A percentile compares a stretch with the other conserved stretches of the same genome.
phyloP scores from a whole-genome alignment of 2,888 invertebrate genomes.

The Vanessa cardui region DNA sequence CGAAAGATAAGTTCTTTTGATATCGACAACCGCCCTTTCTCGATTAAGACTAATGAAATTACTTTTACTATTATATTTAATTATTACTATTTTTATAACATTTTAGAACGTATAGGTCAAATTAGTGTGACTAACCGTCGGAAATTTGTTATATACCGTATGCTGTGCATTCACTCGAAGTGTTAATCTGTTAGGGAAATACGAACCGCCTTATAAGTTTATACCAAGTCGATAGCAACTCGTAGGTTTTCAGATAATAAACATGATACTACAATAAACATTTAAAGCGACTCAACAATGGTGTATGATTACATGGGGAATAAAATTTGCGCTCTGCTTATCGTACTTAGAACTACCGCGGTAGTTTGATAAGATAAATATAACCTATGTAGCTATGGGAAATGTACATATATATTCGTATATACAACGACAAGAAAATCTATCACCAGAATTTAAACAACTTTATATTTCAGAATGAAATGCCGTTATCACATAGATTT shows the following conservation, averaged over 20 bases:
- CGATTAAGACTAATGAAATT: constrained; percentile 1
- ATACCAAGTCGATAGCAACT: constrained; percentile 34
- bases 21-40: constrained; percentile 22
- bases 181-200: constrained; percentile 24
- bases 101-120: not conserved
- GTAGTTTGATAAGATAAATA: not conserved
- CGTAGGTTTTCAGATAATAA: constrained; percentile 37
- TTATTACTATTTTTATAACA: too few species aligned
- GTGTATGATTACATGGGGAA: not conserved
- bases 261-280: constrained; percentile 18
- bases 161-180: constrained; percentile 1
- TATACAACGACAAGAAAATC: not conserved
- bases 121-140: not conserved
- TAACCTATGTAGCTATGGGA: not conserved
- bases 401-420: not conserved
- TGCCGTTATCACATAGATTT: constrained; percentile 8
- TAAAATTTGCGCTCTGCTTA: not conserved
- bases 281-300: not conserved
- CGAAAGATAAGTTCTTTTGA: constrained; percentile 48
- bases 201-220: constrained; percentile 34
- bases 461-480: not conserved
- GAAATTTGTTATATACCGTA: not conserved
- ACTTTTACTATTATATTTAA: not conserved
- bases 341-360: not conserved
- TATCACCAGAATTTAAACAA: not conserved